Evolutionary conservation across 2,888 invertebrate species (phyloP).

Genomic region (Torymus aiolomorphi): DNA sequence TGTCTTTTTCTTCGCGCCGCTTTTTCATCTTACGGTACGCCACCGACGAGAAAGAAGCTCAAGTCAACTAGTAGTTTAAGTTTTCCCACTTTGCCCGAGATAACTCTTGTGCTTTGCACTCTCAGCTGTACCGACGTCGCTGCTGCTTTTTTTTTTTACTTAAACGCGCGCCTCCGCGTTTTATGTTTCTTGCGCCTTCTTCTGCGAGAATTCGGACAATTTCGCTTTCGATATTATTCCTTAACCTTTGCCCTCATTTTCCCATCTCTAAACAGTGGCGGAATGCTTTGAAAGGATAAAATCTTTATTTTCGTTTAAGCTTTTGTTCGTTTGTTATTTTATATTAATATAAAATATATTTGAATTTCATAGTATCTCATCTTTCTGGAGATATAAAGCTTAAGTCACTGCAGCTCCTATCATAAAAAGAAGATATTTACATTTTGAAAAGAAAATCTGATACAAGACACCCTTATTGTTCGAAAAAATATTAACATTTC

Average conservation of each 20-base stretch:
- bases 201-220: slow-evolving; percentile 25
- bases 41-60: slow-evolving; percentile 13
- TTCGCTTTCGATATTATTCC: slow-evolving; percentile 46
- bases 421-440: no score
- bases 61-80: slow-evolving; percentile 61
- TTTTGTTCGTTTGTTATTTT: neutral
- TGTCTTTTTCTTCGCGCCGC: slow-evolving; percentile 42
- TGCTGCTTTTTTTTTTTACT: slow-evolving; percentile 11
- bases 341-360: neutral
- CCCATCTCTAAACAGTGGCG: neutral
- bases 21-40: slow-evolving; percentile 39
- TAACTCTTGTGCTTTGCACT: slow-evolving; percentile 39
- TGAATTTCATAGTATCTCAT: neutral
- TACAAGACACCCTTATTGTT: no score
- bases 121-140: neutral
- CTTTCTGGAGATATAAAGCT: neutral
- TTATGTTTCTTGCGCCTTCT: neutral
- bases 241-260: slow-evolving; percentile 44
- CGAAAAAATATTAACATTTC: no score
- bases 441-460: no score
- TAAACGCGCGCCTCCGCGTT: neutral
- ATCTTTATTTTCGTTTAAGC: no score
- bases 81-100: slow-evolving; percentile 58
- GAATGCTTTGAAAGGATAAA: no score
- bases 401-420: no score